Conservation (phyloP, 2,888 invertebrate genomes). For the Crioceris asparagi region DNA sequence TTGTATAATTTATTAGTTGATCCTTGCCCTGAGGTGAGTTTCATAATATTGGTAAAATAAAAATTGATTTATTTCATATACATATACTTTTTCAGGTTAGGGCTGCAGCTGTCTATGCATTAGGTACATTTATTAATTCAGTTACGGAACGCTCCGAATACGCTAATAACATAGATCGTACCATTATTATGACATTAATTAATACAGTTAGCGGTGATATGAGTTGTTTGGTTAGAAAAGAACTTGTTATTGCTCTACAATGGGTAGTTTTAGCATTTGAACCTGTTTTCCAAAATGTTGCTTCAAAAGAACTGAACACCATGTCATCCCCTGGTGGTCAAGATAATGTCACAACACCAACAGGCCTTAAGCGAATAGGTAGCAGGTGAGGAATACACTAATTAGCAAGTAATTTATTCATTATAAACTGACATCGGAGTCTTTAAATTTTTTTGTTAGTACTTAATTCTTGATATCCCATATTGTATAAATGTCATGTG, state of each 20-base stretch:
- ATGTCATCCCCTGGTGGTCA: constrained; percentile 22
- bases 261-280: constrained; percentile 82
- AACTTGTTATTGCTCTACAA: constrained; percentile 77
- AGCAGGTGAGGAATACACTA: constrained; percentile 32
- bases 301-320: constrained; percentile 47
- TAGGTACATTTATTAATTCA: constrained; percentile 87
- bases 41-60: too few species aligned
- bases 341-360: constrained; percentile 16
- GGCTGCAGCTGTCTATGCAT: constrained; percentile 87
- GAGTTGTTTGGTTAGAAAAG: constrained; percentile 76
- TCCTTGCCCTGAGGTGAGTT: constrained; percentile 69
- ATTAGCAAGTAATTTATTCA: too few species aligned
- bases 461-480: too few species aligned
- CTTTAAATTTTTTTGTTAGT: too few species aligned
- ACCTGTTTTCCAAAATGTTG: constrained; percentile 73
- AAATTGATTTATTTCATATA: too few species aligned
- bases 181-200: constrained; percentile 79
- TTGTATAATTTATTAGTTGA: constrained; percentile 71
- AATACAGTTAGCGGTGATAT: constrained; percentile 67
- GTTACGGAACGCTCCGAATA: constrained; percentile 79
- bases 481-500: too few species aligned
- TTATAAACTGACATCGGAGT: too few species aligned
- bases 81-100: constrained; percentile 70
- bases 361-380: constrained; percentile 28
- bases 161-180: constrained; percentile 87